Base-by-base conservation (phyloP, 1,140 invertebrate genomes). In the Vollenhovia emeryi region DNA sequence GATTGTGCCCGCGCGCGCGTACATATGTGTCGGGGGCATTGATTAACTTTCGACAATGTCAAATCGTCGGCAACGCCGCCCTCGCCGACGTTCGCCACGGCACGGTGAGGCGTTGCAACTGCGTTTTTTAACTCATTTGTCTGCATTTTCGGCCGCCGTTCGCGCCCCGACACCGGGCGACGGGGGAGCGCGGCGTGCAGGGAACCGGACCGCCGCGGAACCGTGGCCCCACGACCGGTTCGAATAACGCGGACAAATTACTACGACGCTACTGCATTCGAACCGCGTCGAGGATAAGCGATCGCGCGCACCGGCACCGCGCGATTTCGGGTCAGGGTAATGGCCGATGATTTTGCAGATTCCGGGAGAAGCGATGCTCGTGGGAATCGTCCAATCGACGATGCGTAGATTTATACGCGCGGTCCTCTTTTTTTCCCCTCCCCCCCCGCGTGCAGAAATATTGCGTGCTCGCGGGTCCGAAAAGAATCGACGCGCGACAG, bases 21-120 rank as follows among this genome's bases (percentile, higher is more conserved):
- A 18, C 33, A 13, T 30, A 15, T 40, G 40, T 48, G 40, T 48
- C 75, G 64, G 66, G 84, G 93, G 91, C 93, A 95, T 95, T 94
- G 94, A 95, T 95, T 94, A 95, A 94, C 93, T 94, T 95, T 95
- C 93, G 94, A 94, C 94, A 94, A 94, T 94, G 94, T 95, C 94
- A 94, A 95, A 95, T 95, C 94, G 91, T 85, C 91, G 91, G 89
- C 83, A 78, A 85, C 80, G 88, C 88, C 75, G 64, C 88, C 83
- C 88, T 84, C 79, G 62, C 80, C 76, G 78, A 86, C 87, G 79
- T 82, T 84, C 62, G 33, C 62, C 79, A 59, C 27, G 68, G 55
- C 60, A n/a, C 18, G 78, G 66, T 83, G 87, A 89, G 87, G 88
- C 74, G 88, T 87, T 89, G 87, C 87, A 86, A 90, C 89, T 89